Conservation (phyloP, 2,888 invertebrate species). For the Lasioglossum malachurum region DNA sequence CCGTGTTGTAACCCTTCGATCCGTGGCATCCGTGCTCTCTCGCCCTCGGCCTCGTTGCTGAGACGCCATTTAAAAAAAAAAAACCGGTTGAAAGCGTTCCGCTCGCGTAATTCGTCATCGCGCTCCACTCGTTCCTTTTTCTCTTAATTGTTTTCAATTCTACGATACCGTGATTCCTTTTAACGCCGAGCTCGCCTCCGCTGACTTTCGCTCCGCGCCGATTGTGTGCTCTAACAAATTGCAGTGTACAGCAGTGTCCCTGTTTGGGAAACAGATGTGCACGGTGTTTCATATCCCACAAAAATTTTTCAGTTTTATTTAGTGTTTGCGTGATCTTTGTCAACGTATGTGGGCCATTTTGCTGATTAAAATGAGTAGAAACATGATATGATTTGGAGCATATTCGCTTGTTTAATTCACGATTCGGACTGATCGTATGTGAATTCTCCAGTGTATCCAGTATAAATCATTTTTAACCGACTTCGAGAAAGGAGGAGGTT, state of each 20-base stretch:
- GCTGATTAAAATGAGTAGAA: not conserved
- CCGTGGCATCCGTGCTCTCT: not conserved
- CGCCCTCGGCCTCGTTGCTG: not conserved
- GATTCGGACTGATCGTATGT: too few relatives aligned
- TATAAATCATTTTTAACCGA: too few relatives aligned
- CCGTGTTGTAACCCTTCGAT: conserved; percentile 21
- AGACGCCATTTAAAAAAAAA: not conserved
- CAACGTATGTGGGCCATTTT: not conserved
- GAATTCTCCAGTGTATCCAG: too few relatives aligned
- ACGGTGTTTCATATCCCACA: not conserved
- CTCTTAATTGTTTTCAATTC: conserved; percentile 6
- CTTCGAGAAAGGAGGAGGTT: too few relatives aligned
- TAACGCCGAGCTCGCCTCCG: not conserved
- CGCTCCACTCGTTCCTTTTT: not conserved
- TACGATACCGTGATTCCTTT: not conserved
- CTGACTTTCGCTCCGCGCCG: not conserved
- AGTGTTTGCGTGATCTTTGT: fast-evolving
- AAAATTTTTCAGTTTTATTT: not conserved
- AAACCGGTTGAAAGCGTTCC: not conserved
- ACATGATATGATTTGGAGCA: not conserved
- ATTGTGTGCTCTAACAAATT: not conserved
- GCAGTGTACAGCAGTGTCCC: not conserved
- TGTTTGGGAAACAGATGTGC: not conserved
- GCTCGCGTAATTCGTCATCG: conserved; percentile 4
- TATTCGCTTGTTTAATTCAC: not conserved